Evolutionary conservation across 2,888 invertebrate species (phyloP).

Genomic region (Agapostemon virescens): DNA sequence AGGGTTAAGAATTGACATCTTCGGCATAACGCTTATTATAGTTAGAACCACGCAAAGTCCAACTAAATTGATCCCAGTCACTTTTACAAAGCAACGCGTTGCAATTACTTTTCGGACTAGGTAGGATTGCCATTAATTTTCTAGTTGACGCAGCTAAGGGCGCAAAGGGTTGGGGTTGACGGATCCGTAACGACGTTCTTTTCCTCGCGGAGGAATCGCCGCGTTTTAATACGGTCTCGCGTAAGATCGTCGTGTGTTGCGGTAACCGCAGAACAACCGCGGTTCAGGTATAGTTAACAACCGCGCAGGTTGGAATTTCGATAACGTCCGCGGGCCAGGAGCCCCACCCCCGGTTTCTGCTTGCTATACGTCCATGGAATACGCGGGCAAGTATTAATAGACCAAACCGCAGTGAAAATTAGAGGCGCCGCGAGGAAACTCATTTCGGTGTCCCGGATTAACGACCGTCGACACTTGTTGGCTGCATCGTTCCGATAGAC

Average conservation of each 20-base stretch:
- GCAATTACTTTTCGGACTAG: too few species aligned
- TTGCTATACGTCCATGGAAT: constrained; percentile 23
- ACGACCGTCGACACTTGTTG: constrained; percentile 44
- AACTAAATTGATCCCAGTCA: too few species aligned
- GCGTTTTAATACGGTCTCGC: constrained; percentile 31
- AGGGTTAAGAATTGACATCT: too few species aligned
- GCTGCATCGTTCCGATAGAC: background rate
- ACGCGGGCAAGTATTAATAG: constrained; percentile 51
- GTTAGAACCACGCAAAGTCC: too few species aligned
- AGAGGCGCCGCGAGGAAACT: constrained; percentile 37
- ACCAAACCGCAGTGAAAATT: constrained; percentile 48
- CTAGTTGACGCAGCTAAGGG: too few species aligned
- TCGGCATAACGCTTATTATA: too few species aligned
- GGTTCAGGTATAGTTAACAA: constrained; percentile 48
- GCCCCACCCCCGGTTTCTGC: background rate
- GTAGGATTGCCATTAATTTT: too few species aligned
- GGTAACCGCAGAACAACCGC: constrained; percentile 41
- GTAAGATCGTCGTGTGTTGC: constrained; percentile 38
- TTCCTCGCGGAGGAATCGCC: constrained; percentile 4
- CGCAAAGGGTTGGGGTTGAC: background rate
- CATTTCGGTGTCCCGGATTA: constrained; percentile 29
- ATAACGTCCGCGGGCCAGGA: constrained; percentile 41
- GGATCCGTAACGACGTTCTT: background rate
- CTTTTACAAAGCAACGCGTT: too few species aligned
- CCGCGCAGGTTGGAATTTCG: constrained; percentile 49